Evolutionary conservation across 2,113 vertebrate genomes (phyloP), one percentile per base, ranked within the genome.

Genomic region (Crotalus viridis): DNA sequence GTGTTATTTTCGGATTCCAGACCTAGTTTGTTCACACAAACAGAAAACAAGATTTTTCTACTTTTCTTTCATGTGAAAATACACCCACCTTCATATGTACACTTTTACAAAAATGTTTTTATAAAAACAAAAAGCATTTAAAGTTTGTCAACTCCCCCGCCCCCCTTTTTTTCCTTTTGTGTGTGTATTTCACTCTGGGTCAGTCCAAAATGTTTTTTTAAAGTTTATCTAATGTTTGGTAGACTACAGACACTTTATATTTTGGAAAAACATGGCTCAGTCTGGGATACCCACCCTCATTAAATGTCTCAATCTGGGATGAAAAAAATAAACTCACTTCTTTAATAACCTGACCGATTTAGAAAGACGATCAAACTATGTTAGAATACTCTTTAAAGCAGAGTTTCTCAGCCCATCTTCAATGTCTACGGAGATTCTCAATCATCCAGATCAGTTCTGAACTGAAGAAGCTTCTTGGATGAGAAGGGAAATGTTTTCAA

Each of bases 1-100:
- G 93, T 93, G 92, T 91, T 92, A 94, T 86, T 94, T 94, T 1
- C n/a, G 94, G 90, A 90, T 87, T 61, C 51, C 94, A 94, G 93
- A 95, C 93, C 95, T 21, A 21, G 7, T 81, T 81, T 48, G 26
- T 48, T 87, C 46, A 28, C 48, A 28, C 43, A 52, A 51, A 51
- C 4, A 52, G 85, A 87, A 52, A 39, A 39, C 74, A 21, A 22
- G 48, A 87, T 87, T 87, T 51, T 24, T 21, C 46, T 26, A 81
- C 43, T 43, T 81, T 43, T 43, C 19, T 43, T 81, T 33, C 33
- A 43, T 43, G 7, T 81, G 54, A 64, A 48, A 39, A 61, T 33
- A 52, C 19, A 90, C 3, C 33, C 15, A 48, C 12, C 51, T 3
- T 33, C 56, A 61, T 8, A 10, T 15, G 56, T 89, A 39, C 17